Conservation (phyloP, 1,140 invertebrate species). For the Helicoverpa armigera region DNA sequence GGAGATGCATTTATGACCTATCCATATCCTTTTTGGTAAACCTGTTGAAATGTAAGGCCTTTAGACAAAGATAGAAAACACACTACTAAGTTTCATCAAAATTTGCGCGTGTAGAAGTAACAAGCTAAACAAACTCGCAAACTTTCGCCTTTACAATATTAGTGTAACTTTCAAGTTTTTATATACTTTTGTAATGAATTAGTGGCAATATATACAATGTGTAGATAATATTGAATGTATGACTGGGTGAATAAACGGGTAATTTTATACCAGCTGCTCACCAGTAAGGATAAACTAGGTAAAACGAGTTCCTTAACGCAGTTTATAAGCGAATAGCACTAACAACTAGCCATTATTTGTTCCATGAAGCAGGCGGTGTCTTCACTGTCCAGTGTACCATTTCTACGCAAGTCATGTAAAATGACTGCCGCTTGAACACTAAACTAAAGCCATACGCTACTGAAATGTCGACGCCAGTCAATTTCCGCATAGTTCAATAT, state of each 20-base stretch:
- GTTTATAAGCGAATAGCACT: slow-evolving; percentile 13
- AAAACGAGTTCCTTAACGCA: slow-evolving; percentile 19
- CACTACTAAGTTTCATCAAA: too few species aligned
- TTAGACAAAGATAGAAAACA: too few species aligned
- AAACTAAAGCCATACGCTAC: background rate
- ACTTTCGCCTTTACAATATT: too few species aligned
- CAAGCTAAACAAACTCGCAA: too few species aligned
- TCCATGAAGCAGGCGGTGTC: background rate
- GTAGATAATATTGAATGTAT: background rate
- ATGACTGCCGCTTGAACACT: background rate
- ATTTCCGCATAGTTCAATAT: slow-evolving; percentile 3
- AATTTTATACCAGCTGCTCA: background rate
- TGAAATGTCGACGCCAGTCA: background rate
- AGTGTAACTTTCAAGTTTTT: too few species aligned
- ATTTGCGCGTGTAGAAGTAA: too few species aligned
- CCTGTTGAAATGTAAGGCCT: too few species aligned
- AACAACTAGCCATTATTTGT: slow-evolving; percentile 10
- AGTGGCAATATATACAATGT: too few species aligned
- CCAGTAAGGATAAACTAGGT: slow-evolving; percentile 1
- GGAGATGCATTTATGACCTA: too few species aligned
- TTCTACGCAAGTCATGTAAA: background rate
- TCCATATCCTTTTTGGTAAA: too few species aligned
- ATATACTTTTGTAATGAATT: too few species aligned
- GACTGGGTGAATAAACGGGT: background rate
- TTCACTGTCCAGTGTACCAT: background rate